Conservation (phyloP, 2,888 invertebrate species). For the Drosophila infuscata region DNA sequence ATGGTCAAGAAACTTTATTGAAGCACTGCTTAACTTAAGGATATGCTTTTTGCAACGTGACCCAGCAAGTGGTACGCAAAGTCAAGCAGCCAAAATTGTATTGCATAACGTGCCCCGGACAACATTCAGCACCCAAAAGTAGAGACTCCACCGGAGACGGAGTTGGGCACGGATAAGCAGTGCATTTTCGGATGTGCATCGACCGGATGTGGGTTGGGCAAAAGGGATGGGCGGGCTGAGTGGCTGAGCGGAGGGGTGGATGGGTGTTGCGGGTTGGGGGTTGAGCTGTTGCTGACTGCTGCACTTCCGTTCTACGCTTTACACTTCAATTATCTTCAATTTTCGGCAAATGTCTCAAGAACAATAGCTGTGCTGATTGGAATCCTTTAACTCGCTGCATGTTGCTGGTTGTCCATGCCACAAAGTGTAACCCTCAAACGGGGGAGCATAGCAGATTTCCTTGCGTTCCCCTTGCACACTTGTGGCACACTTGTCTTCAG, state of each 20-base stretch:
- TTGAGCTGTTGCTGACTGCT: constrained; percentile 64
- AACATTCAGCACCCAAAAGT: constrained; percentile 53
- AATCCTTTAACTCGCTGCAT: constrained; percentile 78
- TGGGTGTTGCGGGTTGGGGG: background rate
- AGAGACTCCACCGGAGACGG: background rate
- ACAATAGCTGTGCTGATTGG: constrained; percentile 80
- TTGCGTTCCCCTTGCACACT: constrained; percentile 27
- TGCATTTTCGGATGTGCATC: constrained; percentile 18
- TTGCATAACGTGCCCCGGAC: constrained; percentile 69
- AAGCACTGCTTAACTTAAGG: background rate
- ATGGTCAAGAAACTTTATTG: constrained; percentile 1
- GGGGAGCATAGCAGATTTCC: background rate
- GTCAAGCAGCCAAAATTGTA: constrained; percentile 69
- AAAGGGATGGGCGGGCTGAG: background rate
- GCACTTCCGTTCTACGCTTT: constrained; percentile 77
- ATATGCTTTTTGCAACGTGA: constrained; percentile 36
- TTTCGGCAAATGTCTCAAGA: constrained; percentile 81
- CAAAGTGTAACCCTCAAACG: constrained; percentile 28
- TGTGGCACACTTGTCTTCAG: constrained; percentile 55
- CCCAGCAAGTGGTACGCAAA: constrained; percentile 40
- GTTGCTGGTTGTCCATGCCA: constrained; percentile 56
- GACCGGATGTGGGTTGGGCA: constrained; percentile 23
- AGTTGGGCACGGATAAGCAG: background rate
- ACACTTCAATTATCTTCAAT: constrained; percentile 82
- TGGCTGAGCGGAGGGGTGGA: background rate